Evolutionary conservation across 2,797 vertebrate genomes (phyloP).

Genomic region (Sorex maritimensis): DNA sequence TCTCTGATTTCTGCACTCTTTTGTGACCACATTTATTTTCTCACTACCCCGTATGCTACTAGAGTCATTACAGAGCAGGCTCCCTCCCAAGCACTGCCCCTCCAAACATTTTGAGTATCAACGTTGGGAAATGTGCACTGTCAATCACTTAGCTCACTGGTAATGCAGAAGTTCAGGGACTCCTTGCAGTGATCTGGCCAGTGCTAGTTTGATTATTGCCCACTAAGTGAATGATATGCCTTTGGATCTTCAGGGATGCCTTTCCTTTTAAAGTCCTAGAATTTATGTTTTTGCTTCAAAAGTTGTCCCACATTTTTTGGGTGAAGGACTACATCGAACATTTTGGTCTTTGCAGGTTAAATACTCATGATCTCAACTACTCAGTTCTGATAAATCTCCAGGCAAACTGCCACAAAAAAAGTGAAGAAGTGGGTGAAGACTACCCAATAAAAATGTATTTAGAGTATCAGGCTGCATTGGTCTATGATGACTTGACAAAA

Average conservation of each 20-base stretch:
- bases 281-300: not conserved
- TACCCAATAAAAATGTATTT: not conserved
- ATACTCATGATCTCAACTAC: not conserved
- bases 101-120: not conserved
- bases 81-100: accelerated
- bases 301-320: not conserved
- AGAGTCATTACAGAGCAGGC: not conserved
- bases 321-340: not conserved
- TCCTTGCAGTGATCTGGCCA: not conserved
- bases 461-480: not conserved
- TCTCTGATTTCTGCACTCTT: not conserved
- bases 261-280: not conserved
- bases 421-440: not conserved
- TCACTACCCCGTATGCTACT: not conserved
- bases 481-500: too few relatives aligned
- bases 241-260: not conserved
- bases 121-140: not conserved
- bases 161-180: not conserved
- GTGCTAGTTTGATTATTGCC: not conserved
- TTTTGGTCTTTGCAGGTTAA: not conserved
- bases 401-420: not conserved
- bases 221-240: not conserved
- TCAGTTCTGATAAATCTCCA: not conserved
- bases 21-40: not conserved
- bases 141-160: not conserved